Evolutionary conservation across 2,797 vertebrate species (phyloP).

Genomic region (Orientallactaga sibirica): DNA sequence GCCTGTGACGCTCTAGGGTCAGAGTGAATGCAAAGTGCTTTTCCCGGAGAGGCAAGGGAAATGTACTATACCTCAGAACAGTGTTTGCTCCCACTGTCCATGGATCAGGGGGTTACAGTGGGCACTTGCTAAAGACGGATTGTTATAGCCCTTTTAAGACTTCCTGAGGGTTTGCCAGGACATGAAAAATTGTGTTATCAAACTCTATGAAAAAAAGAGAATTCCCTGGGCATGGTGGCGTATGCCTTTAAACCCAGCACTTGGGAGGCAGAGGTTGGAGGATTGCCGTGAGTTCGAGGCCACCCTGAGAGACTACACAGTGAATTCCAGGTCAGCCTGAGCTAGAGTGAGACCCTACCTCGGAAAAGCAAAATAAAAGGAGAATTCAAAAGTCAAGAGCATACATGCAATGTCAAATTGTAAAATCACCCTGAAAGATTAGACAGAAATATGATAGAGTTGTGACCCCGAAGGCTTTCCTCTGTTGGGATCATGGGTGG

Average conservation of each 20-base stretch:
- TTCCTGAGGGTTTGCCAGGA: background rate
- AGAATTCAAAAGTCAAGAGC: background rate
- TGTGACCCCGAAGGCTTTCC: background rate
- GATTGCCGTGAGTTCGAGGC: too few species aligned
- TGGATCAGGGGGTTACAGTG: background rate
- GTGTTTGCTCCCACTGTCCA: background rate
- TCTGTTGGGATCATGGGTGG: background rate
- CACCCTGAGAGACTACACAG: too few species aligned
- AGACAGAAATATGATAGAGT: background rate
- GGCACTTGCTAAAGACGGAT: background rate
- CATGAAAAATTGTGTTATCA: accelerated
- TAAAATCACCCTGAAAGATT: background rate
- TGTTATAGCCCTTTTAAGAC: background rate
- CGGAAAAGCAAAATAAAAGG: background rate
- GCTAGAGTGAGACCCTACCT: too few species aligned
- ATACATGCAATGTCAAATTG: background rate
- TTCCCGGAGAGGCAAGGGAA: too few species aligned
- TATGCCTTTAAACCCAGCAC: too few species aligned
- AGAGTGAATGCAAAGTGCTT: background rate
- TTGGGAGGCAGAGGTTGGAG: too few species aligned
- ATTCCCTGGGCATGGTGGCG: too few species aligned
- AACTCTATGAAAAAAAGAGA: background rate
- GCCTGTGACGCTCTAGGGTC: background rate
- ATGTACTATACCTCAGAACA: background rate
- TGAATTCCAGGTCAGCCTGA: too few species aligned